A percentile compares a stretch with the other conserved stretches of the same genome.
phyloP scores from a whole-genome alignment of 2,888 invertebrate species.

The Hypselothyrea guttata region DNA sequence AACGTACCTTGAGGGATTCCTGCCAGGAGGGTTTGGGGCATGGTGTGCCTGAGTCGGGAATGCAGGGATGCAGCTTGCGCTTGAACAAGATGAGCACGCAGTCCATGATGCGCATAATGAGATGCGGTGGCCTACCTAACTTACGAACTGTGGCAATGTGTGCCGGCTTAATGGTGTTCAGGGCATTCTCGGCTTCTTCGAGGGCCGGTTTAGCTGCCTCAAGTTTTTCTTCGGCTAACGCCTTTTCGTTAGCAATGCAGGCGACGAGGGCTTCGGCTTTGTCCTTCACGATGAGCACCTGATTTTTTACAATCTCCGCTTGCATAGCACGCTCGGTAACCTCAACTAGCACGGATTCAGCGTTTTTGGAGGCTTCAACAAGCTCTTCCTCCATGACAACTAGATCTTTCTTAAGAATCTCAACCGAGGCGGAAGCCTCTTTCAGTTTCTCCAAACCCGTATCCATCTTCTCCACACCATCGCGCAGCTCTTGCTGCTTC shows the following conservation, averaged over 20 bases:
- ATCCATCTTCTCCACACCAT: constrained; percentile 96
- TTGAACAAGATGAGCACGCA: constrained; percentile 96
- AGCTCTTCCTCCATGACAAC: constrained; percentile 97
- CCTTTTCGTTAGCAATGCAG: constrained; percentile 94
- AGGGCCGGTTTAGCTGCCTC: constrained; percentile 98
- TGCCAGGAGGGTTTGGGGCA: constrained; percentile 98
- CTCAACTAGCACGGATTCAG: constrained; percentile 92
- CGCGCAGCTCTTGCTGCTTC: constrained; percentile 94
- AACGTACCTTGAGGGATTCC: constrained; percentile 92
- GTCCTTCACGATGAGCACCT: constrained; percentile 97
- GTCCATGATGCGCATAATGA: constrained; percentile 99
- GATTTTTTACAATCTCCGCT: constrained; percentile 97
- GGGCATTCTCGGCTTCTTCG: constrained; percentile 96
- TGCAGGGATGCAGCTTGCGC: constrained; percentile 91
- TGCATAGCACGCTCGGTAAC: constrained; percentile 97
- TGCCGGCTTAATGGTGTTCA: constrained; percentile 98
- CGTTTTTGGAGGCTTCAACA: constrained; percentile 95
- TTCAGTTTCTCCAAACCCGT: constrained; percentile 96
- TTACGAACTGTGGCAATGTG: constrained; percentile 98
- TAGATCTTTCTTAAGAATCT: constrained; percentile 94
- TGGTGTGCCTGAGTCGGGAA: constrained; percentile 89
- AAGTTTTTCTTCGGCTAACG: constrained; percentile 93
- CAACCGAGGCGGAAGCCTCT: constrained; percentile 96
- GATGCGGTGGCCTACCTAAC: constrained; percentile 95
- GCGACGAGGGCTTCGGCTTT: constrained; percentile 95